phyloP scores from a whole-genome alignment of 2,797 vertebrate genomes.

The Sylvilagus floridanus region DNA sequence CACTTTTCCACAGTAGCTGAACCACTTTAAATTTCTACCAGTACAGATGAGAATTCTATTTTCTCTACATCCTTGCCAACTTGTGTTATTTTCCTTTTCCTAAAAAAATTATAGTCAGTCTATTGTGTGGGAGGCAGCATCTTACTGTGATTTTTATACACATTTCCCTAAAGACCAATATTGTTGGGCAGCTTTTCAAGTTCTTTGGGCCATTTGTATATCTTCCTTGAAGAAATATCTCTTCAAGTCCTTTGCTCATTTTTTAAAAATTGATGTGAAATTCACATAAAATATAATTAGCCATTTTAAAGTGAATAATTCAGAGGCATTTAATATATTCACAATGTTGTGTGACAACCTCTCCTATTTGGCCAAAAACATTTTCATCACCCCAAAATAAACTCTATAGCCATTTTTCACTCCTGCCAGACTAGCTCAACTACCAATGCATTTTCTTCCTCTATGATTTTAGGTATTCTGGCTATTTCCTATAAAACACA shows the following conservation, averaged over 20 bases:
- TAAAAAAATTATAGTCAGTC: background rate
- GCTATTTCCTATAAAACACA: background rate
- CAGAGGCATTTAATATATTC: background rate
- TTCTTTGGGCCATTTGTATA: background rate
- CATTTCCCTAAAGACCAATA: background rate
- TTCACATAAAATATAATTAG: background rate
- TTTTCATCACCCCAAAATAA: background rate
- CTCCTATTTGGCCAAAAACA: background rate
- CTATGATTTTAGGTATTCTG: background rate
- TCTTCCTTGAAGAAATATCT: background rate
- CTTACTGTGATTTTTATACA: background rate
- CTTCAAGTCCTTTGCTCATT: background rate
- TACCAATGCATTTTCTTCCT: background rate
- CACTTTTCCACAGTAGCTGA: too few species aligned
- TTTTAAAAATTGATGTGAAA: background rate
- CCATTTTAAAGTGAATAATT: background rate
- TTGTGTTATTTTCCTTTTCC: background rate
- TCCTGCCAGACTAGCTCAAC: background rate
- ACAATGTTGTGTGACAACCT: background rate
- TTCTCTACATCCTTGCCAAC: background rate
- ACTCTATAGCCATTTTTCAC: background rate
- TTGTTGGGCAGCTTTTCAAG: background rate
- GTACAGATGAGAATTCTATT: background rate
- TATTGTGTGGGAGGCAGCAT: background rate
- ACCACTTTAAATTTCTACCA: background rate